phyloP scores from a whole-genome alignment of 2,888 invertebrate species.

The Caenorhabditis sp. region DNA sequence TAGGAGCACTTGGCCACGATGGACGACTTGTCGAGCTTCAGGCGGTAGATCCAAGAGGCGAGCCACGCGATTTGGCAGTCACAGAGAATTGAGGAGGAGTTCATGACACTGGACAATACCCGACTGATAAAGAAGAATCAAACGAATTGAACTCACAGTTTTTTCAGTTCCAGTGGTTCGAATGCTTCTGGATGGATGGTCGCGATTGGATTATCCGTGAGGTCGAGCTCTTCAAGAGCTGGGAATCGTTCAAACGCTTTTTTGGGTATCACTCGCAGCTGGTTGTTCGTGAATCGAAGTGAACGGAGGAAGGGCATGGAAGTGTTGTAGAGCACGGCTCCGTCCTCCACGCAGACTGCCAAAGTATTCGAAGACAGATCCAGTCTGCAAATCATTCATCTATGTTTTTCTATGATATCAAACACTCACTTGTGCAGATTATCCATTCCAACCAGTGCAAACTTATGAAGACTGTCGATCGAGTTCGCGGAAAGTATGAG shows the following conservation, averaged over 20 bases:
- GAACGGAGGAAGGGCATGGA: slow-evolving; percentile 65
- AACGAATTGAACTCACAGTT: slow-evolving; percentile 52
- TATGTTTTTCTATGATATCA: not conserved
- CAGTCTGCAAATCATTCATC: slow-evolving; percentile 5
- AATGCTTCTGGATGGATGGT: slow-evolving; percentile 68
- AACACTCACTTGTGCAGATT: slow-evolving; percentile 52
- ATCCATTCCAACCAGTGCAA: slow-evolving; percentile 66
- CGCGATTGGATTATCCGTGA: slow-evolving; percentile 69
- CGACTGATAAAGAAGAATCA: not conserved
- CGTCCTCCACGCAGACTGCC: slow-evolving; percentile 72
- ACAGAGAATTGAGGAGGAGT: slow-evolving; percentile 65
- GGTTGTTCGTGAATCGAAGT: slow-evolving; percentile 61
- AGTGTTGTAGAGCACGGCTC: slow-evolving; percentile 68
- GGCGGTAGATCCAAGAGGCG: slow-evolving; percentile 59
- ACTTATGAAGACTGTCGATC: slow-evolving; percentile 64
- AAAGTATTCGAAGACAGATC: slow-evolving; percentile 69
- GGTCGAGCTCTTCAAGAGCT: slow-evolving; percentile 64
- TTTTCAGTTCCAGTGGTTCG: slow-evolving; percentile 64
- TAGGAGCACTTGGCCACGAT: slow-evolving; percentile 64
- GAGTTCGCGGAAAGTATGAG: slow-evolving; percentile 63
- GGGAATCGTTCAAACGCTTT: slow-evolving; percentile 68
- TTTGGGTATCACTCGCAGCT: slow-evolving; percentile 60
- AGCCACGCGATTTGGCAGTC: slow-evolving; percentile 71
- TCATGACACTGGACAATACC: slow-evolving; percentile 55
- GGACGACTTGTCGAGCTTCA: slow-evolving; percentile 41